These are phyloP conservation scores for Chrysopilus asiliformis DNA, from an alignment of 2,888 invertebrate genomes.

Conservation along the genomic window DNA sequence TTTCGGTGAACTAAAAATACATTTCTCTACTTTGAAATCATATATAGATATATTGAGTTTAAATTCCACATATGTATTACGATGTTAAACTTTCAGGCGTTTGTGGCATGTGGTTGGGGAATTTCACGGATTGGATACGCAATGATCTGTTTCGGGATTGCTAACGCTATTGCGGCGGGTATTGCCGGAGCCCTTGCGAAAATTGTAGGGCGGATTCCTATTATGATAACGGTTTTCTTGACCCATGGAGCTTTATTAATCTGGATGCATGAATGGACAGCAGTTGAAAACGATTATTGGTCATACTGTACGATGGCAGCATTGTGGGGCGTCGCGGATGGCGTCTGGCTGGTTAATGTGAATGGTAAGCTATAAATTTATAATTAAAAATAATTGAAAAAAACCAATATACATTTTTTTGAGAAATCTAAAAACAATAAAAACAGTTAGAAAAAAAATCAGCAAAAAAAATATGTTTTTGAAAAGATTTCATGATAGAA, in stretches of 20 bases:
- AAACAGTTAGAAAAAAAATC: too few relatives aligned
- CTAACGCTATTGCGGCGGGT: slow-evolving; percentile 76
- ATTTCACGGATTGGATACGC: slow-evolving; percentile 85
- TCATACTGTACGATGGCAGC: slow-evolving; percentile 69
- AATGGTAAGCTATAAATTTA: too few relatives aligned
- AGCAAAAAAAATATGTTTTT: too few relatives aligned
- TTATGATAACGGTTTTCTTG: slow-evolving; percentile 60
- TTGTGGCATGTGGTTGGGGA: slow-evolving; percentile 75
- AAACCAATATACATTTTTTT: too few relatives aligned
- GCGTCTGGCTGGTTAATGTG: slow-evolving; percentile 83
- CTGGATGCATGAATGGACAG: slow-evolving; percentile 57
- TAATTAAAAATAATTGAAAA: too few relatives aligned
- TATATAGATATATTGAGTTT: too few relatives aligned
- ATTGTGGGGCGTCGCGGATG: slow-evolving; percentile 80
- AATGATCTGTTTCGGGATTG: slow-evolving; percentile 84
- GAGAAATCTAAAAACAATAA: too few relatives aligned
- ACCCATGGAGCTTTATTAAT: slow-evolving; percentile 57
- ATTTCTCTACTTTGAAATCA: neutral
- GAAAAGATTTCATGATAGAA: too few relatives aligned
- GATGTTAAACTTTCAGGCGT: slow-evolving; percentile 49
- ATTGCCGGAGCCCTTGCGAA: slow-evolving; percentile 67
- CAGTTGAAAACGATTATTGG: slow-evolving; percentile 49
- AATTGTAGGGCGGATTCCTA: slow-evolving; percentile 62
- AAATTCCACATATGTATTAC: too few relatives aligned
- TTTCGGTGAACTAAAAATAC: too few relatives aligned